Percentiles rank a stretch among this genome's conserved stretches.
These are phyloP conservation scores for Sinocyclocheilus maitianheensis DNA, from an alignment of 2,113 vertebrate genomes.

Conservation along the genomic window DNA sequence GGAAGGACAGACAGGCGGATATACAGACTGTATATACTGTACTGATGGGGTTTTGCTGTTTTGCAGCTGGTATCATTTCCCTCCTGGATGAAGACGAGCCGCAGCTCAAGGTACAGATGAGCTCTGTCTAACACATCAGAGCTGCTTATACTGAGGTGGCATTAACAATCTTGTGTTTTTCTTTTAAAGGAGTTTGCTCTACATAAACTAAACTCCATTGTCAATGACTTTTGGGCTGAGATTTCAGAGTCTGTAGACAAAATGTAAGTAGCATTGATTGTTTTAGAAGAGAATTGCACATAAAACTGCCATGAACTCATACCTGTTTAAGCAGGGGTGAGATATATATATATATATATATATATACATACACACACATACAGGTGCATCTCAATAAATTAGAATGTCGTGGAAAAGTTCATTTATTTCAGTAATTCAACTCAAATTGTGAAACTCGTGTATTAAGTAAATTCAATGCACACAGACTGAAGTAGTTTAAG, in stretches of 20 bases:
- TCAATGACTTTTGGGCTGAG: slow-evolving; percentile 99
- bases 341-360: no score
- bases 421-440: no score
- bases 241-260: slow-evolving; percentile 99
- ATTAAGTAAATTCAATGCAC: no score
- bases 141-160: not conserved
- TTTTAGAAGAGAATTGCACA: not conserved
- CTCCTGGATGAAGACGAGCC: slow-evolving; percentile 99
- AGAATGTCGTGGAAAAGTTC: no score
- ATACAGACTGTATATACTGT: not conserved
- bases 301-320: not conserved
- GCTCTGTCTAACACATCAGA: not conserved
- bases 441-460: no score
- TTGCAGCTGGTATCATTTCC: slow-evolving; percentile 96
- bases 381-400: no score
- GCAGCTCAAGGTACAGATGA: slow-evolving; percentile 88
- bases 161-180: slow-evolving; percentile 43
- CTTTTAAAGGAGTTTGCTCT: slow-evolving; percentile 92
- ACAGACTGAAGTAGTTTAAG: no score
- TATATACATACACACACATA: no score
- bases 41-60: not conserved
- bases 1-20: not conserved
- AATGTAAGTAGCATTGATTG: slow-evolving; percentile 84
- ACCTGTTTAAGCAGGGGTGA: not conserved
- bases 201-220: slow-evolving; percentile 93